These are phyloP conservation scores for Trogon surrucura DNA, from an alignment of 2,113 vertebrate species.

Conservation along the genomic window DNA sequence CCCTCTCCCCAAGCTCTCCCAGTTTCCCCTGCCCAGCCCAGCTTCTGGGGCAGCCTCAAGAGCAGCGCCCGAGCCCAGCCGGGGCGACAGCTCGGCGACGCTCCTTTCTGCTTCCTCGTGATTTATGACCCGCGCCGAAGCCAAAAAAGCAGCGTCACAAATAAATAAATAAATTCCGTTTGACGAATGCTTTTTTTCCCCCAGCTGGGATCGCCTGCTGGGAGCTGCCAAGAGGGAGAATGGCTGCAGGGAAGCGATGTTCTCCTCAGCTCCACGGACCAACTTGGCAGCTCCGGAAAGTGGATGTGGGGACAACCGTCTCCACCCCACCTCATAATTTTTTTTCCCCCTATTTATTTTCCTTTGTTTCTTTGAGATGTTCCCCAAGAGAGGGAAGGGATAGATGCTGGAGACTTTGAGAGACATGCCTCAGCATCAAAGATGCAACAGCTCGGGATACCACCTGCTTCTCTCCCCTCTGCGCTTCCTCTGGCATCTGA, in stretches of 20 bases:
- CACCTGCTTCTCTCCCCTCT: neutral
- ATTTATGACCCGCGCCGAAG: neutral
- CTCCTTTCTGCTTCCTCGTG: accelerated
- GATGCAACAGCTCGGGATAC: neutral
- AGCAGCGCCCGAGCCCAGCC: neutral
- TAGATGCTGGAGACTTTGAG: neutral
- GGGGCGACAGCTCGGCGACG: neutral
- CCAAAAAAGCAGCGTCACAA: neutral
- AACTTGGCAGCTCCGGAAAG: neutral
- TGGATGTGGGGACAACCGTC: neutral
- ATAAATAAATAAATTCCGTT: neutral
- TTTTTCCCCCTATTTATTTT: neutral
- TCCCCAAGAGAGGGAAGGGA: neutral
- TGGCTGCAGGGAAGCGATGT: neutral
- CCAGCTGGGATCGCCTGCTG: accelerated
- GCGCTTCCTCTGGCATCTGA: accelerated
- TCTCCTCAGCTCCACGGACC: neutral
- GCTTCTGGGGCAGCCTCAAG: neutral
- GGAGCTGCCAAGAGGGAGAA: neutral
- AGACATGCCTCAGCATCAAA: neutral
- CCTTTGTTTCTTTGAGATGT: neutral
- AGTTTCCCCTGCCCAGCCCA: neutral
- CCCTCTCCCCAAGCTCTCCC: neutral
- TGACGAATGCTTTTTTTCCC: accelerated
- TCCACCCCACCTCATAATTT: neutral